A percentile compares a stretch with the other conserved stretches of the same genome.
phyloP scores from a whole-genome alignment of 2,797 vertebrate species.

The Chloroceryle inda region DNA sequence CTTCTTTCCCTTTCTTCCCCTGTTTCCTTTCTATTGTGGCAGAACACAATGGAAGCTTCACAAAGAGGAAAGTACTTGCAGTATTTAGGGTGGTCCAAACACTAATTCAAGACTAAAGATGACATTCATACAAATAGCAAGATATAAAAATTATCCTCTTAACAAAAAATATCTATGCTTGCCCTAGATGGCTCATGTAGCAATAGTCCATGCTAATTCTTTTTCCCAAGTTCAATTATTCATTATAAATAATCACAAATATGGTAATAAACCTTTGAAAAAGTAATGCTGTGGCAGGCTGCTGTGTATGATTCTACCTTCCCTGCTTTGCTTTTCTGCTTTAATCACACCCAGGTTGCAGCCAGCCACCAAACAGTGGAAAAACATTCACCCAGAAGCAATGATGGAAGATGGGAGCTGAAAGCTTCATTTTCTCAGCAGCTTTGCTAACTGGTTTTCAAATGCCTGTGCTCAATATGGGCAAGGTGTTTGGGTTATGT shows the following conservation, averaged over 20 bases:
- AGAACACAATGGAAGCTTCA: constrained; percentile 45
- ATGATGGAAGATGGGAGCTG: background rate
- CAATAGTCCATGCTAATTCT: background rate
- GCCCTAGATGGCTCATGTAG: background rate
- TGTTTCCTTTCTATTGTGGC: constrained; percentile 62
- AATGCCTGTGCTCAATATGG: background rate
- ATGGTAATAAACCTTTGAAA: background rate
- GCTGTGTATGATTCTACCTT: background rate
- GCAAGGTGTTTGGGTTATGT: background rate
- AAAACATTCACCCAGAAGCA: background rate
- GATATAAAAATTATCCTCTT: background rate
- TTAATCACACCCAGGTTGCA: background rate
- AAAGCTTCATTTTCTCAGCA: background rate
- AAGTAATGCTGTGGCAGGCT: background rate
- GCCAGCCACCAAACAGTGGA: background rate
- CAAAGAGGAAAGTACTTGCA: constrained; percentile 37
- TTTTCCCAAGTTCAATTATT: background rate
- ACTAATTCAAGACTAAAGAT: constrained; percentile 9
- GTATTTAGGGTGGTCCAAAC: constrained; percentile 46
- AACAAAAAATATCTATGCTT: constrained; percentile 15
- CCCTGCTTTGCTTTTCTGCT: background rate
- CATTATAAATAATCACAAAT: background rate
- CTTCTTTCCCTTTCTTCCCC: constrained; percentile 40
- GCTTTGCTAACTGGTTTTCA: background rate
- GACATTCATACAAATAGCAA: constrained; percentile 5